Evolutionary conservation across 2,113 vertebrate species (phyloP), one percentile per base, ranked within the genome.

Genomic region (Morone chrysops): DNA sequence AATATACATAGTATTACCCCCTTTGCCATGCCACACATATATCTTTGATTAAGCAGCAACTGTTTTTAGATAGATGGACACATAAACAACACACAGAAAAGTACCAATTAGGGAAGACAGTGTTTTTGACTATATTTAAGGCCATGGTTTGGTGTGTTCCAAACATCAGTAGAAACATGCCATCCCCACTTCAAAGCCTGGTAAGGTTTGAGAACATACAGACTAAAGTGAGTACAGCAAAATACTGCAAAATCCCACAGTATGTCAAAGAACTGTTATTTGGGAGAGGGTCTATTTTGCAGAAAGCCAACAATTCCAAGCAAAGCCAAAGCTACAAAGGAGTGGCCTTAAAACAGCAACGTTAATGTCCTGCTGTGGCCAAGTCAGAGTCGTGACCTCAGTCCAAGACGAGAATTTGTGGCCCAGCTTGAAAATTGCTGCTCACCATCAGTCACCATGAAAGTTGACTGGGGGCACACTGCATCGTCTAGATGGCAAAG

Each of bases 351-450:
- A 80, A 72, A 65, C 10, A 36, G 50, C 67, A 5, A n/a, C 59
- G 65, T 72, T 47, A 82, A 72, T 69, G 65, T 51, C 48, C 31
- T 18, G 5, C 66, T 54, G 20, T 59, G 31, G 43, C 63, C 38
- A 59, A 78, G 70, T 65, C 61, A 18, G 13, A 82, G 67, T 69
- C 56, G 16, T 12, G 72, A 65, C 76, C 40, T 66, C 71, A 22
- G 43, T 73, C 6, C 16, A 17, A 78, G 31, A 75, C 11, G 22
- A 63, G 63, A 63, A 51, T 56, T 57, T 77, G 43, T 65, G 65
- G 50, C 31, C 9, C 41, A 20, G 25, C 40, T n/a, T 54, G 18
- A 72, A 84, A 62, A 80, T 65, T 12, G 13, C 56, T 10, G 56
- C 50, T 67, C 20, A 17, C 11, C 2, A 25, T 13, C 20, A 57